These are phyloP conservation scores for Pithecia hirsuta DNA, from an alignment of 2,797 vertebrate species.

Conservation along the genomic window DNA sequence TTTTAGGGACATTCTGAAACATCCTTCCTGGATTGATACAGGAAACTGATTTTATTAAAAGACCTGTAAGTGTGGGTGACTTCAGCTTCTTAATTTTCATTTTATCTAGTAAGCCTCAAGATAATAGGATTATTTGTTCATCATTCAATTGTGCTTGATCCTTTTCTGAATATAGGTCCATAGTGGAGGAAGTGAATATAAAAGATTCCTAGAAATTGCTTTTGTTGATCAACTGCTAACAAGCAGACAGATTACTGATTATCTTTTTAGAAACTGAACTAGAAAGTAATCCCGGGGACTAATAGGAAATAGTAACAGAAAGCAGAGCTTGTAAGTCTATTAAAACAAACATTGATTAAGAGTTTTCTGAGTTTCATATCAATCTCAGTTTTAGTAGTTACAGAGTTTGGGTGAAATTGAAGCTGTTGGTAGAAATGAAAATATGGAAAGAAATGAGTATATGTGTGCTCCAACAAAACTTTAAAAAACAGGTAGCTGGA, in stretches of 20 bases:
- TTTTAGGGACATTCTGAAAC: background rate
- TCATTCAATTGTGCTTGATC: background rate
- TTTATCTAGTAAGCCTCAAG: background rate
- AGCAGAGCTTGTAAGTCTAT: background rate
- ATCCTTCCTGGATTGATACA: background rate
- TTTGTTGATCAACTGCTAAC: background rate
- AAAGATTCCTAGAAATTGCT: constrained; percentile 17
- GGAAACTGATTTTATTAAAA: background rate
- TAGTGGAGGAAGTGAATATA: background rate
- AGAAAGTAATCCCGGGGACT: background rate
- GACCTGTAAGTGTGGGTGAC: background rate
- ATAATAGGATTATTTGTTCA: constrained; percentile 22
- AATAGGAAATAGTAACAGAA: background rate
- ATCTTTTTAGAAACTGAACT: background rate
- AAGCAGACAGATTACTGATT: background rate
- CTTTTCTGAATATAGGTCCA: background rate
- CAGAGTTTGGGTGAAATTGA: background rate
- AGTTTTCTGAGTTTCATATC: background rate
- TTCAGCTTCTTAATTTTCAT: background rate
- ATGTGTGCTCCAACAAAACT: background rate
- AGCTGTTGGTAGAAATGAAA: constrained; percentile 12
- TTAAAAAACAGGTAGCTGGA: background rate
- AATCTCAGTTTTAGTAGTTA: constrained; percentile 28
- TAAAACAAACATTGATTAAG: background rate
- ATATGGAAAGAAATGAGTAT: background rate